These are phyloP conservation scores for Steinernema carpocapsae DNA, from an alignment of 2,888 invertebrate genomes.

Conservation along the genomic window DNA sequence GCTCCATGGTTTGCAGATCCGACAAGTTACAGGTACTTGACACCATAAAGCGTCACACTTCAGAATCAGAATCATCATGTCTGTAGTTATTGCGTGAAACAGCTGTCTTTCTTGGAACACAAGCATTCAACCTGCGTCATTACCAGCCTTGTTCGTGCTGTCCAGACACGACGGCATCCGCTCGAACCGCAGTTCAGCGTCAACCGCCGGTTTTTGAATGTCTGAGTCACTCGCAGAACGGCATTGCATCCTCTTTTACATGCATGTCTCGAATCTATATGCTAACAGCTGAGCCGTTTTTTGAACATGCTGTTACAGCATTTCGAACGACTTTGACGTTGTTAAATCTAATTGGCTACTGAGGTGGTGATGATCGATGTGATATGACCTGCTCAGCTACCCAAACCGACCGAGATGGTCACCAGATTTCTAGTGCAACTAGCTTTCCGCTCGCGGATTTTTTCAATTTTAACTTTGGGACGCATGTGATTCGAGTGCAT, in stretches of 20 bases:
- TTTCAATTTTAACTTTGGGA: background rate
- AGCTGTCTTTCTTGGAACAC: no score
- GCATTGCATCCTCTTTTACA: background rate
- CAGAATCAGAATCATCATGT: no score
- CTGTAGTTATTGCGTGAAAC: no score
- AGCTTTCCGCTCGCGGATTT: background rate
- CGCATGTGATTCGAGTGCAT: conserved; percentile 16
- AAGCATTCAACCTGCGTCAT: no score
- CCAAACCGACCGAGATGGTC: background rate
- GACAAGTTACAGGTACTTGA: no score
- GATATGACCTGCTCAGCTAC: background rate
- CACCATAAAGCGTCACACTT: no score
- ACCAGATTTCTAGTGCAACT: background rate
- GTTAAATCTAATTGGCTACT: conserved; percentile 1
- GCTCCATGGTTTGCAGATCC: no score
- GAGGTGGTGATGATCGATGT: background rate
- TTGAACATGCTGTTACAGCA: conserved; percentile 16
- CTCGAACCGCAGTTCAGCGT: no score
- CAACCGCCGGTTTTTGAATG: background rate
- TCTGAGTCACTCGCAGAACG: background rate
- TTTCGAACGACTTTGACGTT: background rate
- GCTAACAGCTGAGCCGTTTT: background rate
- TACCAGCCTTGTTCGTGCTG: no score
- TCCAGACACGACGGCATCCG: no score
- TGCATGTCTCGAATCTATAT: background rate